Conservation (phyloP, 2,113 vertebrate genomes). For the Garra rufa region DNA sequence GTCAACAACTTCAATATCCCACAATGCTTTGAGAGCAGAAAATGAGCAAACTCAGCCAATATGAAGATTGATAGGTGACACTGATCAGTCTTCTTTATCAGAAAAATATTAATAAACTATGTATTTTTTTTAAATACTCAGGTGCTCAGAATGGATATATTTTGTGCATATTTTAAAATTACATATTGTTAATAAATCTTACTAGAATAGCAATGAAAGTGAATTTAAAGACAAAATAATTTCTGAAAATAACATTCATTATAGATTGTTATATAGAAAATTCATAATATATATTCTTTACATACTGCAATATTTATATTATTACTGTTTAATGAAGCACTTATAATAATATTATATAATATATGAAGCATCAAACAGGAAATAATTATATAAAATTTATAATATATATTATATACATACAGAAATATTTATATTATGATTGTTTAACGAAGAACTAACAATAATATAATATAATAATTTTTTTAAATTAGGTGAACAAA, state of each 20-base stretch:
- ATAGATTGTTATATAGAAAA: not conserved
- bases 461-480: not conserved
- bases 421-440: not conserved
- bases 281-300: not conserved
- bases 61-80: not conserved
- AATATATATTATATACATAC: not conserved
- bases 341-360: too few species aligned
- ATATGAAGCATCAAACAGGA: too few species aligned
- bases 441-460: not conserved
- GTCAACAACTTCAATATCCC: not conserved
- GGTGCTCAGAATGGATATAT: not conserved
- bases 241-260: not conserved
- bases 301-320: too few species aligned
- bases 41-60: not conserved
- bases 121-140: not conserved
- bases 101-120: not conserved
- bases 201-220: not conserved
- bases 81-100: not conserved
- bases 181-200: not conserved
- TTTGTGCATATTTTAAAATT: not conserved
- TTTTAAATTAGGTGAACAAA: too few species aligned
- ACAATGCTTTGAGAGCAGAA: not conserved
- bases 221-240: not conserved
- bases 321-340: too few species aligned
- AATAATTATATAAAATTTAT: not conserved